Percentiles rank a stretch among this genome's conserved stretches.
phyloP scores from a whole-genome alignment of 2,797 vertebrate genomes.

The Lophotriccus pileatus region DNA sequence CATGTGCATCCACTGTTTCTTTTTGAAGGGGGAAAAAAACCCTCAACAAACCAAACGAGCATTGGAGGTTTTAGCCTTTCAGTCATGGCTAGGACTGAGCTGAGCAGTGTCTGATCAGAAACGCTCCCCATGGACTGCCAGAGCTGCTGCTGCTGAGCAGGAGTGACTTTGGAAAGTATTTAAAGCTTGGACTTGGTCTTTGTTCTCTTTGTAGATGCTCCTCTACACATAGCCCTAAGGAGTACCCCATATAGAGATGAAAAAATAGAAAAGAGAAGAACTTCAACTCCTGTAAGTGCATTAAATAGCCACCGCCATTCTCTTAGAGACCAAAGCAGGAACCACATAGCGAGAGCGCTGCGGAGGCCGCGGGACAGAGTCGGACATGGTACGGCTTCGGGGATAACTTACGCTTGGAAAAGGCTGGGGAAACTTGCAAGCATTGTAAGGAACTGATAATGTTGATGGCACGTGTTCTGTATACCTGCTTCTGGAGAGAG shows the following conservation, averaged over 20 bases:
- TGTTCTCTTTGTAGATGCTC: slow-evolving; percentile 62
- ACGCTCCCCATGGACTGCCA: accelerated
- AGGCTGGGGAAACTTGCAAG: not conserved
- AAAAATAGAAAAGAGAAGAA: slow-evolving; percentile 76
- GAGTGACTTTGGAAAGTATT: not conserved
- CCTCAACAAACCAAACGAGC: not conserved
- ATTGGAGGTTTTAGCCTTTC: not conserved
- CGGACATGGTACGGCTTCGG: slow-evolving; percentile 71
- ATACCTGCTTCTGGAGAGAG: not conserved
- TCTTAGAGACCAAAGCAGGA: slow-evolving; percentile 73
- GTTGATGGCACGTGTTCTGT: not conserved
- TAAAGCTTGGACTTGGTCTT: slow-evolving; percentile 48
- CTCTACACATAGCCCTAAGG: slow-evolving; percentile 63
- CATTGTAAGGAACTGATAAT: not conserved
- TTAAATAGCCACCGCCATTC: slow-evolving; percentile 75
- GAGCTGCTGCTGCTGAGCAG: not conserved
- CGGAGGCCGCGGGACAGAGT: slow-evolving; percentile 63
- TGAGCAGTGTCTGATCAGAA: not conserved
- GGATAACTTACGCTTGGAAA: not conserved
- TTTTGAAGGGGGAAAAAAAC: not conserved
- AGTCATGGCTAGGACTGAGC: not conserved
- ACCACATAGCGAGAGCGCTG: slow-evolving; percentile 63
- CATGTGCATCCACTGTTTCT: not conserved
- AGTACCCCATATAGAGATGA: slow-evolving; percentile 70
- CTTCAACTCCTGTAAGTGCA: slow-evolving; percentile 74